Conservation (phyloP, 2,113 vertebrate species). For the Cnemophilus loriae region DNA sequence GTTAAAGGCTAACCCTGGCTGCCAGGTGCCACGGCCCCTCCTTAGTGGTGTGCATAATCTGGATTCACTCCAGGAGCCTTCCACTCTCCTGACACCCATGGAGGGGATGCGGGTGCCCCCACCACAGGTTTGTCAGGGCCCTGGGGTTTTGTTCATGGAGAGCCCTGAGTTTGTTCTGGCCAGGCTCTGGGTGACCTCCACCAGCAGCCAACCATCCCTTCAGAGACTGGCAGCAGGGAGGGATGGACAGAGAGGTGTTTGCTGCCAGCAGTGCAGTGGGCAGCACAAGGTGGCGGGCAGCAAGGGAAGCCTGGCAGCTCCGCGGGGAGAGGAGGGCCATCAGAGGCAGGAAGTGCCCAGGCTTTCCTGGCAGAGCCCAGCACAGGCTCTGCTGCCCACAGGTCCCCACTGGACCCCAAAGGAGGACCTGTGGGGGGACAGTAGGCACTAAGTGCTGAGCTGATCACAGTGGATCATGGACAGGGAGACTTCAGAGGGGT, state of each 20-base stretch:
- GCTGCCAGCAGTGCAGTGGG: not conserved
- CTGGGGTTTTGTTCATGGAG: not conserved
- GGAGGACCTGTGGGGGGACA: not conserved
- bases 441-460: not conserved
- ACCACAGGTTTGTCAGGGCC: not conserved
- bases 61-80: not conserved
- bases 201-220: not conserved
- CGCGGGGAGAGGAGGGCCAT: not conserved
- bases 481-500: not conserved
- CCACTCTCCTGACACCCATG: not conserved
- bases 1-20: constrained; percentile 29
- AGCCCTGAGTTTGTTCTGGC: not conserved
- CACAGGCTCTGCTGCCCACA: accelerated
- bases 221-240: not conserved
- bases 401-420: accelerated
- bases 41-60: not conserved
- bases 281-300: not conserved
- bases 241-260: not conserved
- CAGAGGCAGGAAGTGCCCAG: not conserved
- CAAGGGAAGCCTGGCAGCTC: not conserved
- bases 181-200: not conserved
- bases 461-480: not conserved
- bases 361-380: not conserved
- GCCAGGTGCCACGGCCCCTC: not conserved
- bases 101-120: accelerated